Evolutionary conservation across 2,113 vertebrate species (phyloP).

Genomic region (Epinephelus moara): DNA sequence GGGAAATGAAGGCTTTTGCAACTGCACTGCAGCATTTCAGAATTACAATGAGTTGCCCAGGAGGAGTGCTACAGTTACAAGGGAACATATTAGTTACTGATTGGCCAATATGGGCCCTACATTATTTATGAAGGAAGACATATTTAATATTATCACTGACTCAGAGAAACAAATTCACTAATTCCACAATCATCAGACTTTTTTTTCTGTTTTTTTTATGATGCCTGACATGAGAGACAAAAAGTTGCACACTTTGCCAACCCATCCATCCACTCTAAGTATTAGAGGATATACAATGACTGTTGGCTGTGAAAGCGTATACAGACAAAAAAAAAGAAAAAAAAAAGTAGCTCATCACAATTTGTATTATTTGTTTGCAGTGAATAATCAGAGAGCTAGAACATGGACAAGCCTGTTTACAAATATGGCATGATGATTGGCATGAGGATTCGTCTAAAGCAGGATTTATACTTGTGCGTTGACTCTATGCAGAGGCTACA

Average conservation of each 20-base stretch:
- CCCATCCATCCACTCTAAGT: neutral
- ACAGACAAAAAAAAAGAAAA: neutral
- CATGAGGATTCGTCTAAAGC: neutral
- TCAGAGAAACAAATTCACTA: neutral
- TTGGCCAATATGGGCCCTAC: neutral
- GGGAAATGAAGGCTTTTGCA: neutral
- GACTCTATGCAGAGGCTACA: too few relatives aligned
- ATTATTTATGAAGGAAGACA: neutral
- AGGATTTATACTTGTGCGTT: too few relatives aligned
- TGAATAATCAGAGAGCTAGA: neutral
- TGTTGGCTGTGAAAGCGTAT: neutral
- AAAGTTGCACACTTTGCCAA: neutral
- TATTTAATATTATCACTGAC: neutral
- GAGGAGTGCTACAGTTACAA: neutral
- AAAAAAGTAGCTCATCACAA: neutral
- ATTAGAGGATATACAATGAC: neutral
- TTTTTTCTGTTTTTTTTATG: neutral
- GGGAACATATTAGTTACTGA: neutral
- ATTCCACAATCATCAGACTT: neutral
- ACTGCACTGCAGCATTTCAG: slow-evolving; percentile 26
- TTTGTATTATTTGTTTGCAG: neutral
- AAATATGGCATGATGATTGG: neutral
- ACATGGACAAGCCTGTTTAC: neutral
- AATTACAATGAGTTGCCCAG: neutral
- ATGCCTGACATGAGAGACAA: neutral